Conservation (phyloP, 2,113 vertebrate genomes). For the Azemiops feae region DNA sequence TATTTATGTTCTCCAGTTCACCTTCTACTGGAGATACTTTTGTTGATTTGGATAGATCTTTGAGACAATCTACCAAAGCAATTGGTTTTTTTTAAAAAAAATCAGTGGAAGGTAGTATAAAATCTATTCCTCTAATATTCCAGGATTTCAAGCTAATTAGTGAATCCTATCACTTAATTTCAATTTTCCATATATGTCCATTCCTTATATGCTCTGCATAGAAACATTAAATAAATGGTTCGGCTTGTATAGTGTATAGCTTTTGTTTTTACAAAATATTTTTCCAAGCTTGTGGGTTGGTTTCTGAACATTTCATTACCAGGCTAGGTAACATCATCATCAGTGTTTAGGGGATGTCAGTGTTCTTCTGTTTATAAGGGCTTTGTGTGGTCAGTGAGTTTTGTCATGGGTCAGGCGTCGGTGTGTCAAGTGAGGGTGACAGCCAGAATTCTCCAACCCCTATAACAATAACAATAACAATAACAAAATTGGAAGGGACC, state of each 20-base stretch:
- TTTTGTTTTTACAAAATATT: slow-evolving; percentile 82
- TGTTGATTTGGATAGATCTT: background rate
- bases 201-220: slow-evolving; percentile 50
- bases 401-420: too few species aligned
- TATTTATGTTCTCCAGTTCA: background rate
- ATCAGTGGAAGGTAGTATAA: background rate
- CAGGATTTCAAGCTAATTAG: slow-evolving; percentile 24
- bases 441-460: too few species aligned
- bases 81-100: background rate
- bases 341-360: too few species aligned
- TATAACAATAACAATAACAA: too few species aligned
- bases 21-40: background rate
- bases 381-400: too few species aligned
- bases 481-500: too few species aligned
- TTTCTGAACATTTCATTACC: too few species aligned
- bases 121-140: background rate
- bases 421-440: too few species aligned
- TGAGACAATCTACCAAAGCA: background rate
- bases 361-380: too few species aligned
- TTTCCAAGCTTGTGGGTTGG: too few species aligned
- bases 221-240: slow-evolving; percentile 72
- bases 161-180: slow-evolving; percentile 22
- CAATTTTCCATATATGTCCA: slow-evolving; percentile 24
- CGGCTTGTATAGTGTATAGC: slow-evolving; percentile 69
- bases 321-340: too few species aligned